phyloP scores from a whole-genome alignment of 2,888 invertebrate species.

The Hypercompe scribonia region DNA sequence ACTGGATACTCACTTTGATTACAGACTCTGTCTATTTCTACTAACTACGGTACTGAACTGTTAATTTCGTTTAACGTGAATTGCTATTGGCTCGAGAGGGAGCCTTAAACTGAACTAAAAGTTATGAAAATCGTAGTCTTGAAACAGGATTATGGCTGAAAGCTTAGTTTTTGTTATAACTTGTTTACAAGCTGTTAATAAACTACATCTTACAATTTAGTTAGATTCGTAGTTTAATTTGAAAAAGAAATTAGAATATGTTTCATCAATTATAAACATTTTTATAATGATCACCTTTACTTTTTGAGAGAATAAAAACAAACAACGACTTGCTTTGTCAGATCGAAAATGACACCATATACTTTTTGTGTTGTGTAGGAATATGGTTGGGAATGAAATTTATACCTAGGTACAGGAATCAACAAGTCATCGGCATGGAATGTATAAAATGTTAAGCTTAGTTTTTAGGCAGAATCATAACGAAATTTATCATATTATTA shows the following conservation, averaged over 20 bases:
- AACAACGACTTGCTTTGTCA: neutral
- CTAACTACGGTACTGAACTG: conserved; percentile 49
- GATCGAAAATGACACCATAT: neutral
- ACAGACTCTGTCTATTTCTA: conserved; percentile 50
- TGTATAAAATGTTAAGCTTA: neutral
- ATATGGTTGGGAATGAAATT: too few species aligned
- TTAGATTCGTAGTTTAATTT: neutral
- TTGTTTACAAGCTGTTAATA: neutral
- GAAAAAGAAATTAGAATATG: neutral
- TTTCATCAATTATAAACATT: neutral
- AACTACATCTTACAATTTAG: neutral
- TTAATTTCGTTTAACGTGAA: conserved; percentile 49
- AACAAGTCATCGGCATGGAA: neutral
- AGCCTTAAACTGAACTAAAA: conserved; percentile 34
- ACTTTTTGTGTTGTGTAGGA: too few species aligned
- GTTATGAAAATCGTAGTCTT: conserved; percentile 14
- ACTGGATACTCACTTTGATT: conserved; percentile 24
- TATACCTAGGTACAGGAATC: neutral
- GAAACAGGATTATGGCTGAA: neutral
- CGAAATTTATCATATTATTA: too few species aligned
- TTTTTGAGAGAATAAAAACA: neutral
- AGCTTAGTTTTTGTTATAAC: neutral
- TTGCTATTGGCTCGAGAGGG: conserved; percentile 34
- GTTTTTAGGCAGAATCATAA: too few species aligned
- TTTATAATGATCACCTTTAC: neutral